A percentile compares a stretch with the other conserved stretches of the same genome.
phyloP scores from a whole-genome alignment of 2,888 invertebrate genomes.

The Leptopilina syphax region DNA sequence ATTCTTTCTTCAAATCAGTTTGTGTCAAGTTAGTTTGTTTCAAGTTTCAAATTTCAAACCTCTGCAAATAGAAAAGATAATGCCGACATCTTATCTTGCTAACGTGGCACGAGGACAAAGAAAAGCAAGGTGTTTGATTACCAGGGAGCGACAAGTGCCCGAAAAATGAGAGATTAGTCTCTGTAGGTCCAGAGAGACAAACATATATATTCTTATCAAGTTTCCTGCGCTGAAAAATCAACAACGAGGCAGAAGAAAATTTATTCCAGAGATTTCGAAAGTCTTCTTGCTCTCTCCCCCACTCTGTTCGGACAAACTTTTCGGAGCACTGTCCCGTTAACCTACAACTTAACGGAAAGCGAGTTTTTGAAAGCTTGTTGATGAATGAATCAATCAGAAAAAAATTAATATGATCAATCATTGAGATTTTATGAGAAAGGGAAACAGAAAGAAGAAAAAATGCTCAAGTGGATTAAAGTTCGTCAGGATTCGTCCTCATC shows the following conservation, averaged over 20 bases:
- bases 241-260: constrained; percentile 9
- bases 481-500: constrained; percentile 67
- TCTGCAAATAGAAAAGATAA: constrained; percentile 25
- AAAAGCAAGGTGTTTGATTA: constrained; percentile 36
- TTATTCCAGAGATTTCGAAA: constrained; percentile 26
- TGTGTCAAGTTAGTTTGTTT: too few species aligned
- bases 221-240: constrained; percentile 46
- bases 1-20: background rate
- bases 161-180: constrained; percentile 15
- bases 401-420: background rate
- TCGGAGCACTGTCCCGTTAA: constrained; percentile 34
- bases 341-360: constrained; percentile 29
- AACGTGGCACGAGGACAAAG: constrained; percentile 38
- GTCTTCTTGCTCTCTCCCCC: background rate
- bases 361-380: background rate
- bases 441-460: constrained; percentile 53
- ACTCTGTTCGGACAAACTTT: constrained; percentile 11
- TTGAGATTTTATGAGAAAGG: background rate
- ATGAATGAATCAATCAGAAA: constrained; percentile 8
- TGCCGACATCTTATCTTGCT: constrained; percentile 4
- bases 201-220: constrained; percentile 55
- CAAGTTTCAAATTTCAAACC: constrained; percentile 14
- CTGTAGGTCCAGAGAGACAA: constrained; percentile 47
- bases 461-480: constrained; percentile 76
- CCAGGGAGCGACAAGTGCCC: constrained; percentile 21